phyloP scores from a whole-genome alignment of 2,113 vertebrate genomes.

The Tachuris rubrigastra region DNA sequence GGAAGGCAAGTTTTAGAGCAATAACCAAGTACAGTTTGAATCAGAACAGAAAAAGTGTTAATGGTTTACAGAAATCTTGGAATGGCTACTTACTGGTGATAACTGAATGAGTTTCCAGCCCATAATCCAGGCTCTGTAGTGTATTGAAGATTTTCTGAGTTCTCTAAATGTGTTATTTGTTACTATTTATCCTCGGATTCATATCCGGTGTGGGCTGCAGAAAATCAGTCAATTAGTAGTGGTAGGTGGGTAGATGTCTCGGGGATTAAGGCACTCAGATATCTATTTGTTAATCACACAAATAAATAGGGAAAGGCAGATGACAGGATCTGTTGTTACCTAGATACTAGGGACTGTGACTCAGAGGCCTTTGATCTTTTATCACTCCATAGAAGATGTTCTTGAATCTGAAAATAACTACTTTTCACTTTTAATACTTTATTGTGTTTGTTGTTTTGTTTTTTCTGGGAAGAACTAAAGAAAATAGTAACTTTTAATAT shows the following conservation, averaged over 20 bases:
- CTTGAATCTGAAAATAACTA: neutral
- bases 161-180: neutral
- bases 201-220: neutral
- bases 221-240: neutral
- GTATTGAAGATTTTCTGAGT: neutral
- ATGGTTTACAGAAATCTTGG: neutral
- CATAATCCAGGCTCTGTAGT: neutral
- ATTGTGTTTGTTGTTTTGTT: neutral
- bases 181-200: neutral
- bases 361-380: conserved; percentile 40
- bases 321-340: conserved; percentile 27
- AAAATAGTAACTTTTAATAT: neutral
- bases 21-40: neutral
- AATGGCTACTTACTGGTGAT: neutral
- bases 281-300: conserved; percentile 25
- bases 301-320: conserved; percentile 7
- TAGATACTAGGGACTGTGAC: neutral
- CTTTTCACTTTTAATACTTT: neutral
- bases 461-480: neutral
- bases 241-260: neutral
- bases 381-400: neutral
- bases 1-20: neutral
- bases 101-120: neutral
- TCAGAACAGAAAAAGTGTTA: neutral
- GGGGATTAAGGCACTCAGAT: neutral